Percentiles rank a stretch among this genome's conserved stretches.
Conservation (phyloP, 2,888 invertebrate species). For the Thalpophila matura region DNA sequence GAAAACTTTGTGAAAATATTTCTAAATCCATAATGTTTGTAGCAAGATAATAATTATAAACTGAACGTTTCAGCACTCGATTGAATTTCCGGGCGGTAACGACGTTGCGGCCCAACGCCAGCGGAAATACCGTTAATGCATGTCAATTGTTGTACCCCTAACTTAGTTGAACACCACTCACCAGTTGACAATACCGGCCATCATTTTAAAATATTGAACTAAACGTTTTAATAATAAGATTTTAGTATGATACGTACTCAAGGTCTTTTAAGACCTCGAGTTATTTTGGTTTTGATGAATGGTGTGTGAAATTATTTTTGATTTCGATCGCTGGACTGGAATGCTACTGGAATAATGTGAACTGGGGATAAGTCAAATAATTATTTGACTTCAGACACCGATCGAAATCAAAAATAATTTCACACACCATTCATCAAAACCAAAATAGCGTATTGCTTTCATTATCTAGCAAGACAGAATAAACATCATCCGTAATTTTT, state of each 20-base stretch:
- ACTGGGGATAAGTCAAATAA: no score
- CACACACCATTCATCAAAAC: not conserved
- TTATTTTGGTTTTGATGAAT: not conserved
- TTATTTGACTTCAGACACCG: no score
- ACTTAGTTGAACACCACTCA: conserved; percentile 72
- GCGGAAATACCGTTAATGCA: conserved; percentile 89
- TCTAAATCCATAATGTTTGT: conserved; percentile 41
- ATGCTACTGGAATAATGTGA: no score
- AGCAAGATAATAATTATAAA: conserved; percentile 61
- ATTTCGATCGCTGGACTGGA: no score
- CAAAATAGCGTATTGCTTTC: not conserved
- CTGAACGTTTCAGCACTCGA: conserved; percentile 77
- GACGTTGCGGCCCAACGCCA: conserved; percentile 80
- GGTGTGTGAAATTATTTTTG: not conserved
- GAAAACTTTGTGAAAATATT: not conserved
- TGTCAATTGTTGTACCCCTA: conserved; percentile 87
- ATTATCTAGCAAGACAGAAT: conserved; percentile 8
- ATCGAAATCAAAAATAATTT: not conserved
- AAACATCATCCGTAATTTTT: no score
- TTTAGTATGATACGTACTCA: not conserved
- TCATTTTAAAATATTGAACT: conserved; percentile 26
- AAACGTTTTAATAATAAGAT: conserved; percentile 1
- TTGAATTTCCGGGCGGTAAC: conserved; percentile 89
- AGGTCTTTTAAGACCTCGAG: no score
- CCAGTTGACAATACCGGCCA: conserved; percentile 20